Base-by-base conservation (phyloP, 2,113 vertebrate species). In the Gorsachius goisagi region DNA sequence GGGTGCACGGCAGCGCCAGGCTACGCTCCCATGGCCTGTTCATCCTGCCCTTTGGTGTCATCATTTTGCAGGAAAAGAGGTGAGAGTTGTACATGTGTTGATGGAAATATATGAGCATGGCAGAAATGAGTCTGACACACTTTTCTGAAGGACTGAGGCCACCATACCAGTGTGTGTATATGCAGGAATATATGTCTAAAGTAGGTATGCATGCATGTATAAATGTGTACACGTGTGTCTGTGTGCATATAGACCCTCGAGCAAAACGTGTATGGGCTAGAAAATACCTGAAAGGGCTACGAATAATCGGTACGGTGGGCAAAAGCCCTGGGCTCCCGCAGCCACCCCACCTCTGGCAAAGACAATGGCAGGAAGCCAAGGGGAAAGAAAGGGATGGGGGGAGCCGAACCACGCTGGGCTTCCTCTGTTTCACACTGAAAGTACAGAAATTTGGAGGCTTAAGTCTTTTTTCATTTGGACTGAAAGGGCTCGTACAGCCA, bases 321-420 rank as follows among this genome's bases (percentile, higher is more conserved):
- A 71, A 72, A 44, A 90, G 56, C 49, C 39, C 35, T 71, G 69
- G 39, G 76, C 49, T 96, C 35, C 64, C 1, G 2, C 55, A 67
- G 73, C 47, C 7, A 17, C 55, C 37, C 50, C 26, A 69, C 45
- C 64, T 93, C 75, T 92, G 76, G 80, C 84, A 87, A 89, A 92
- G 69, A 89, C 89, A 89, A 87, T 74, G 84, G 77, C 87, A 96
- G 73, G 74, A 96, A 96, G 87, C 82, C 94, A 95, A 72, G 32
- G 50, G 24, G 49, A 55, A 83, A 88, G 62, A 82, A 94, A 15
- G 35, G 59, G 55, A 63, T 9, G 3, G 9, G 39, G 35, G 45
- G n/a, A 90, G 32, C 66, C 23, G 12, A 87, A 71, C 28, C 9
- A 84, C 83, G 50, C 83, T 59, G 68, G 37, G 47, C 7, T 0